Evolutionary conservation across 92 coral and sea anemone species (phyloP), one percentile per base, ranked within the genome.

Genomic region (Diadumene lineata): DNA sequence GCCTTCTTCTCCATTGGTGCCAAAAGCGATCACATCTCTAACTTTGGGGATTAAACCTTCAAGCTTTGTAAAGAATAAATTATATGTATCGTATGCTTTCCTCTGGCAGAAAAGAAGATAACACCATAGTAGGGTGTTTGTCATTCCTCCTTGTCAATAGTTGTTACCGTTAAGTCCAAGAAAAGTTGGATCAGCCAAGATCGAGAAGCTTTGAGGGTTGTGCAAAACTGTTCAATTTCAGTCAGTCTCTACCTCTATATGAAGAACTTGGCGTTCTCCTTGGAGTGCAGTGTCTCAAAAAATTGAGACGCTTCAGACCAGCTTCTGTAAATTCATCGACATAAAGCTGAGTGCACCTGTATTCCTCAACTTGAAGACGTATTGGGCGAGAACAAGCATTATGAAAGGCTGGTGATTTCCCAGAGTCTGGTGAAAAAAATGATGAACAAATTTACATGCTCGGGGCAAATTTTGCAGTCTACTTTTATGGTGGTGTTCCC

Each of bases 1-100:
- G 31, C 86, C 69, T 58, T 86, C 83, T 72, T 87, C 87, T 8
- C 91, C 87, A 46, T 86, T 84, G 11, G 87, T 82, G 0, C 87
- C 91, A 15, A 77, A 64, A 17, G 81, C 87, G 28, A 82, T 78
- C 11, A 87, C 78, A 72, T 81, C 43, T 57, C 53, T 56, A 6
- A 77, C 62, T 66, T 56, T 56, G 7, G 62, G 62, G 19, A 7
- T 56, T 25, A 56, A 56, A 56, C 24, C 23, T 19, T 8, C 62
- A 56, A 56, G 62, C 48, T 56, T 56, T 3, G 23, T 3, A 17
- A 56, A 56, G 18, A 56, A 82, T 43, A 64, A 70, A 55, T 87
- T 78, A 43, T 82, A 87, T 31, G 83, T 64, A 11, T 81, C 86
- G 75, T 25, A 68, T 22, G 63, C 69, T 62, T 86, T 86, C 31